These are phyloP conservation scores for Artibeus lituratus DNA, from an alignment of 2,797 vertebrate species.

Conservation along the genomic window DNA sequence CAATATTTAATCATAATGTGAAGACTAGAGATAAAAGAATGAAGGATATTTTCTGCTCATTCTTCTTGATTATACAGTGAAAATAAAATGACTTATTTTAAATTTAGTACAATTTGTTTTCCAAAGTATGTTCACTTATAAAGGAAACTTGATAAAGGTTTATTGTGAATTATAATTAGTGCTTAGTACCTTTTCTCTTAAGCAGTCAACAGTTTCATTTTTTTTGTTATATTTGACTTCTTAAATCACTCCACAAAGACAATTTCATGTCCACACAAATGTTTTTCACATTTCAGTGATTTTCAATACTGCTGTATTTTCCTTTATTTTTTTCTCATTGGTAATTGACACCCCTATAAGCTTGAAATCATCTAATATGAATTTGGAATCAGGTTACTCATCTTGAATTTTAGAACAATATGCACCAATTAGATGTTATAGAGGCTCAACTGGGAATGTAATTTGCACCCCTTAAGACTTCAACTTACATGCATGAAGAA, in stretches of 20 bases:
- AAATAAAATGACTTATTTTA: not conserved
- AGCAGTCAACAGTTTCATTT: not conserved
- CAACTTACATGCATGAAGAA: not conserved
- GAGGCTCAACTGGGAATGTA: not conserved
- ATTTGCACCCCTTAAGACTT: not conserved
- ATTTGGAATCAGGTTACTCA: not conserved
- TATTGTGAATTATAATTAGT: not conserved
- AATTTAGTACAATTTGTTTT: not conserved
- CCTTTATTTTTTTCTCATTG: not conserved
- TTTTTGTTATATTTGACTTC: not conserved
- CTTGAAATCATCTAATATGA: not conserved
- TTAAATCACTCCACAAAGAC: not conserved
- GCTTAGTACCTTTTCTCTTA: not conserved
- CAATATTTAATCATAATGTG: slow-evolving; percentile 21
- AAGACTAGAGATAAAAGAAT: not conserved
- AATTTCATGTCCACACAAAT: not conserved
- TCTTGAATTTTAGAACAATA: not conserved
- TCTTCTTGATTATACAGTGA: not conserved
- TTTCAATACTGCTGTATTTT: not conserved
- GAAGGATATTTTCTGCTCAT: not conserved
- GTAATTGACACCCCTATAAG: not conserved
- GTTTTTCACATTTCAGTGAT: not conserved
- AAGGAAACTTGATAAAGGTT: not conserved
- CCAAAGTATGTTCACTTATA: not conserved
- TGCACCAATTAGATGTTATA: not conserved